Evolutionary conservation across 1,140 invertebrate species (phyloP), one percentile per base, ranked within the genome.

Genomic region (Amyelois transitella): DNA sequence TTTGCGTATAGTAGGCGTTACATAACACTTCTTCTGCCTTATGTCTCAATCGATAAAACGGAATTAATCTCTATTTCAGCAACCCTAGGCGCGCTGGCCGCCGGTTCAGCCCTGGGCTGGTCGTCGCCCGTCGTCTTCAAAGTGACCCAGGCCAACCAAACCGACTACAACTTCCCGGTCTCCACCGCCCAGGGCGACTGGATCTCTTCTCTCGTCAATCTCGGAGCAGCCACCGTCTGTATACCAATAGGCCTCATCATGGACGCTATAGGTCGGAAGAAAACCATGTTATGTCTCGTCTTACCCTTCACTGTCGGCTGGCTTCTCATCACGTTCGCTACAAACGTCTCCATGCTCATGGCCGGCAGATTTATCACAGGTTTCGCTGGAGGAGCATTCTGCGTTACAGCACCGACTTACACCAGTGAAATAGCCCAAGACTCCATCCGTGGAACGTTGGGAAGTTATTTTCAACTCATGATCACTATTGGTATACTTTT

Each of bases 351-450:
- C 1, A 92, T 95, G 90, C 90, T 95, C 17, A 93, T 92, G 55
- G 81, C 91, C 0, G 95, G 95, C 1, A 90, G 95, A 51, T 92
- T 96, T 54, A 91, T 96, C 2, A 92, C 92, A 2, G 95, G 95
- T 60, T 64, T 95, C 1, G 91, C 92, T 8, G 91, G 91, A 43
- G 95, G 95, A 43, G 92, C 94, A 0, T 94, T 94, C 61, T 94
- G 94, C 57, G 92, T 94, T 1, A 92, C 92, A 0, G 94, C 92
- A 0, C 95, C 95, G 0, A 90, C 95, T 50, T 97, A 96, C 70
- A 94, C 94, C 0, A 93, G 93, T 18, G 96, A 97, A 88, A 95
- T 95, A 25, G 92, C 94, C 0, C 94, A 96, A 62, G 93, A 92
- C 56, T 89, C 92, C 6, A 93, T 96, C 58, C 89, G 96, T 25